phyloP scores from a whole-genome alignment of 2,888 invertebrate genomes.

The Stenodera caucasica region DNA sequence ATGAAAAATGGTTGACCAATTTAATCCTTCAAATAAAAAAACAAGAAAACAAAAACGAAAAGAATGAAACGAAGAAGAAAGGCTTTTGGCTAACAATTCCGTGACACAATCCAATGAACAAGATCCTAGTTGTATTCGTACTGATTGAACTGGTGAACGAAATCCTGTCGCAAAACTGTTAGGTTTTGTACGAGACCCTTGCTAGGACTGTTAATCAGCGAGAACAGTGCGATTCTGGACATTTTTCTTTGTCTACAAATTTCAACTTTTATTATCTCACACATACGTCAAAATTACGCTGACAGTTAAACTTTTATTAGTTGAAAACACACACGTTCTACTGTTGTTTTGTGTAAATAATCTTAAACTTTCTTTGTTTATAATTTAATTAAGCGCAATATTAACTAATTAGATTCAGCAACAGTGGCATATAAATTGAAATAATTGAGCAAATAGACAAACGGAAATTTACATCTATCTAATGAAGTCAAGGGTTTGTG shows the following conservation, averaged over 20 bases:
- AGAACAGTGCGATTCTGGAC: slow-evolving; percentile 13
- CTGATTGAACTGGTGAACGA: slow-evolving; percentile 42
- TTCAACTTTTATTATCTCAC: slow-evolving; percentile 16
- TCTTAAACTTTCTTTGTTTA: slow-evolving; percentile 9
- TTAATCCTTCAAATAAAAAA: slow-evolving; percentile 22
- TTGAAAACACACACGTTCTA: slow-evolving; percentile 11
- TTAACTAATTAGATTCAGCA: slow-evolving; percentile 1
- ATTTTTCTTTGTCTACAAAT: slow-evolving; percentile 14
- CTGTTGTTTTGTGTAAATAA: slow-evolving; percentile 5
- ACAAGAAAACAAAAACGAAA: slow-evolving; percentile 6
- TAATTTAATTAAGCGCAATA: slow-evolving; percentile 6
- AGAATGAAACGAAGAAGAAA: slow-evolving; percentile 29
- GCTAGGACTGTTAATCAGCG: slow-evolving; percentile 38
- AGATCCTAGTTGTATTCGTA: slow-evolving; percentile 36
- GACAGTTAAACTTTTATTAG: slow-evolving; percentile 17
- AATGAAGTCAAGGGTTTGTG: not conserved
- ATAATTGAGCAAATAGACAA: slow-evolving; percentile 16
- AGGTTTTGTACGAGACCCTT: slow-evolving; percentile 38
- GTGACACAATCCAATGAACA: slow-evolving; percentile 42
- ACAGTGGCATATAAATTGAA: slow-evolving; percentile 6
- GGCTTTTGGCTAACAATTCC: slow-evolving; percentile 37
- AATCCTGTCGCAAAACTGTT: slow-evolving; percentile 36
- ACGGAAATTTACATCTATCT: not conserved
- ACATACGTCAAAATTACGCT: slow-evolving; percentile 24
- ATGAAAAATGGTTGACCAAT: slow-evolving; percentile 1